These are phyloP conservation scores for Limenitis arthemis DNA, from an alignment of 2,888 invertebrate genomes.

Conservation along the genomic window DNA sequence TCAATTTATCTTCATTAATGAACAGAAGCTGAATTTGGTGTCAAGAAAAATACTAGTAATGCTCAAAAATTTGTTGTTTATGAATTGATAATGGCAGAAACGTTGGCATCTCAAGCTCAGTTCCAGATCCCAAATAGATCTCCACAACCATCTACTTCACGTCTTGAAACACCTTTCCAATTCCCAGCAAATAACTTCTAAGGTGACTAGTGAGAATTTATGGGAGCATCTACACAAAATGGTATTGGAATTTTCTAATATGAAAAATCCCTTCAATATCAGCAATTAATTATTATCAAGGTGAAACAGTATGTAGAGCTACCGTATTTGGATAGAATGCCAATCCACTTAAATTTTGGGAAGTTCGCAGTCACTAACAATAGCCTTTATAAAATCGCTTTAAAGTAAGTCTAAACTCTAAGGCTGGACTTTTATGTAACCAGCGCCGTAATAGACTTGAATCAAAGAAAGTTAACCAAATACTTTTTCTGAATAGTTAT, in stretches of 20 bases:
- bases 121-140: slow-evolving; percentile 19
- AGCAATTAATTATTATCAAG: too few species aligned
- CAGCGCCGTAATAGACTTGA: slow-evolving; percentile 4
- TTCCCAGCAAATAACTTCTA: slow-evolving; percentile 13
- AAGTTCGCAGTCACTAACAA: background rate
- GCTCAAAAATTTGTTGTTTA: slow-evolving; percentile 8
- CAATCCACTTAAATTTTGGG: background rate
- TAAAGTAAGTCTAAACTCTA: background rate
- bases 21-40: slow-evolving; percentile 18
- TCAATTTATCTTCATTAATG: too few species aligned
- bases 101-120: slow-evolving; percentile 12
- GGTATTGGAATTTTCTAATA: too few species aligned
- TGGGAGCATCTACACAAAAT: background rate
- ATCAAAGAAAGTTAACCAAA: slow-evolving; percentile 4
- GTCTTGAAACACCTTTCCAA: slow-evolving; percentile 17
- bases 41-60: slow-evolving; percentile 17
- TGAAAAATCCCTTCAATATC: too few species aligned
- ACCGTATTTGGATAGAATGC: background rate
- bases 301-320: background rate
- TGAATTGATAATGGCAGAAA: slow-evolving; percentile 10
- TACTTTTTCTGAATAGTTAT: background rate
- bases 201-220: slow-evolving; percentile 10
- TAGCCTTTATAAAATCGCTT: background rate
- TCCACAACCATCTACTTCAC: slow-evolving; percentile 12
- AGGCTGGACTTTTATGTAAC: slow-evolving; percentile 16